These are phyloP conservation scores for Pterocles burchelli DNA, from an alignment of 2,113 vertebrate species.

Conservation along the genomic window DNA sequence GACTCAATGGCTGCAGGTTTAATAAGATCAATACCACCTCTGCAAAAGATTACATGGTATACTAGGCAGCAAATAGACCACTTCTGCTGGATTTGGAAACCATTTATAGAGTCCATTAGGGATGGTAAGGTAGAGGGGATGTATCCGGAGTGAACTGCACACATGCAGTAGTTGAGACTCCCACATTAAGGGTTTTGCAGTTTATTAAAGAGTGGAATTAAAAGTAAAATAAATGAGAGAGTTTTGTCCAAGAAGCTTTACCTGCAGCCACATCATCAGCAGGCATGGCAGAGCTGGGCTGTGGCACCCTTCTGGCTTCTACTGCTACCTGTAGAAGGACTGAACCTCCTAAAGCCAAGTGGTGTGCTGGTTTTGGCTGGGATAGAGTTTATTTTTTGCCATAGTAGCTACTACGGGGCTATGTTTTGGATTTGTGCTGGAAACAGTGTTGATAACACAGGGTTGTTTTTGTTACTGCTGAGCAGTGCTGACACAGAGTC, in stretches of 20 bases:
- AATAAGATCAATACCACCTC: constrained; percentile 80
- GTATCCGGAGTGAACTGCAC: constrained; percentile 3
- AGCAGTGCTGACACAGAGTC: too few species aligned
- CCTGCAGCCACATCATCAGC: neutral
- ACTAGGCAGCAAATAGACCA: constrained; percentile 82
- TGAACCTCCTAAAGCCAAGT: neutral
- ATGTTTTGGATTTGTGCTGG: too few species aligned
- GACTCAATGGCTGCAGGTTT: constrained; percentile 65
- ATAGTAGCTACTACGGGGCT: too few species aligned
- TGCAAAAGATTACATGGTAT: constrained; percentile 79
- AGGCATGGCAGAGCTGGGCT: neutral
- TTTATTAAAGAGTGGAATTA: constrained; percentile 44
- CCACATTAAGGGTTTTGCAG: neutral
- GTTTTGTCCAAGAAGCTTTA: neutral
- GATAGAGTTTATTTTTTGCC: too few species aligned
- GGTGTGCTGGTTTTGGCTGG: too few species aligned
- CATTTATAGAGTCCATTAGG: constrained; percentile 74
- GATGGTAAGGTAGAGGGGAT: constrained; percentile 51
- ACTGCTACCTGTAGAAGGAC: neutral
- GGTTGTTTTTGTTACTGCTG: too few species aligned
- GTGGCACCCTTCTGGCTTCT: neutral
- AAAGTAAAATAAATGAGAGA: constrained; percentile 18
- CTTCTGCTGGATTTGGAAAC: constrained; percentile 76
- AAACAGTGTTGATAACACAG: too few species aligned
- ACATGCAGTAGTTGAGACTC: neutral